phyloP scores from a whole-genome alignment of 2,797 vertebrate species.

The Muraenolepis orangiensis region DNA sequence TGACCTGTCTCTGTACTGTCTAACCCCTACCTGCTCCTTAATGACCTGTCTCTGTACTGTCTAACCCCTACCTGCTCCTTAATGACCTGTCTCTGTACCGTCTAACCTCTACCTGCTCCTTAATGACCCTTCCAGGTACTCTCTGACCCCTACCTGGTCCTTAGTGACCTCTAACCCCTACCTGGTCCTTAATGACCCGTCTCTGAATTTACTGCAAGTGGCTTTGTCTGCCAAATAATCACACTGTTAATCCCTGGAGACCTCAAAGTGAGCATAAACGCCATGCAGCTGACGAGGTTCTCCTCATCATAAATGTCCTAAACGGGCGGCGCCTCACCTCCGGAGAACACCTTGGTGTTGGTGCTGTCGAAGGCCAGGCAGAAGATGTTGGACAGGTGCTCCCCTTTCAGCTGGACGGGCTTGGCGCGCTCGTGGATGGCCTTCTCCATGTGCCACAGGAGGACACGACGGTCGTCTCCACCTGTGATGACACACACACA shows the following conservation, averaged over 20 bases:
- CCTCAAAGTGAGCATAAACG: not conserved
- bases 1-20: too few species aligned
- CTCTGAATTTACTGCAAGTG: too few species aligned
- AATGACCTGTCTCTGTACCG: too few species aligned
- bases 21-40: not conserved
- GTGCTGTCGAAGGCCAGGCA: constrained; percentile 98
- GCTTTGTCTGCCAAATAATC: too few species aligned
- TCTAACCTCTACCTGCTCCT: not conserved
- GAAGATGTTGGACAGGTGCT: constrained; percentile 98
- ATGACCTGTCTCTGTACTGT: too few species aligned
- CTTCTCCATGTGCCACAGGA: constrained; percentile 98
- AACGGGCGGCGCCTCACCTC: constrained; percentile 76
- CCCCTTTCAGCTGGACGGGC: constrained; percentile 93
- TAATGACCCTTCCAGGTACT: too few species aligned
- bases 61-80: not conserved
- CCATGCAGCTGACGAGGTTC: not conserved
- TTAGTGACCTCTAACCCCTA: not conserved
- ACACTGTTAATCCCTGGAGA: not conserved
- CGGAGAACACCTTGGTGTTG: constrained; percentile 95
- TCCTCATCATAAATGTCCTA: not conserved
- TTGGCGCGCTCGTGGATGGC: constrained; percentile 89
- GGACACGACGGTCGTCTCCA: constrained; percentile 93
- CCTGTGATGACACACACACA: constrained; percentile 79
- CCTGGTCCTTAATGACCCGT: not conserved
- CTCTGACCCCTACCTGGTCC: not conserved